These are phyloP conservation scores for Cataglyphis cursor DNA, from an alignment of 2,888 invertebrate species.

Conservation along the genomic window DNA sequence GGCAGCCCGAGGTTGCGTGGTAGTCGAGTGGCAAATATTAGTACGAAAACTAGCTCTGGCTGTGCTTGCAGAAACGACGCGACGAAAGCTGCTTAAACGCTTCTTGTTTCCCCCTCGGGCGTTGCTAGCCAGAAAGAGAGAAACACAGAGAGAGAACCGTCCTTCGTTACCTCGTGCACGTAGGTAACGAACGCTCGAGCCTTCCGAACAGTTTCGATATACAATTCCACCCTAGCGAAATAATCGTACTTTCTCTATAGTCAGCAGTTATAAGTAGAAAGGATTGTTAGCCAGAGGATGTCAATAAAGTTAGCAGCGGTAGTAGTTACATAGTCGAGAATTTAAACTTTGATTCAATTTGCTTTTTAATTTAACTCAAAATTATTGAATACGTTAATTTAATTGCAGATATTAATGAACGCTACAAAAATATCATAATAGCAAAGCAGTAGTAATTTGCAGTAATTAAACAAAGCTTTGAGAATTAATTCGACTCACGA, in stretches of 20 bases:
- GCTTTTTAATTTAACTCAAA: neutral
- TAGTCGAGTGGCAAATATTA: constrained; percentile 86
- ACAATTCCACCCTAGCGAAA: constrained; percentile 79
- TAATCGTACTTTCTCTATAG: constrained; percentile 72
- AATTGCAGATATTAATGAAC: neutral
- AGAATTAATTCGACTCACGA: neutral
- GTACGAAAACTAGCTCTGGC: constrained; percentile 84
- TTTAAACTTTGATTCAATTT: constrained; percentile 16
- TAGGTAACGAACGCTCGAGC: constrained; percentile 70
- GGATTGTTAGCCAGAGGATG: constrained; percentile 38
- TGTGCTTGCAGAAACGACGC: constrained; percentile 80
- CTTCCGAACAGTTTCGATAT: constrained; percentile 74
- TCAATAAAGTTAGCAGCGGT: constrained; percentile 9
- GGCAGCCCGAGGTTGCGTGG: constrained; percentile 68
- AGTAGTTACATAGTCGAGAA: neutral
- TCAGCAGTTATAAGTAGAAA: constrained; percentile 77
- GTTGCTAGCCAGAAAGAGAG: neutral
- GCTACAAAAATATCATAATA: neutral
- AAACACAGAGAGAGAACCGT: constrained; percentile 7
- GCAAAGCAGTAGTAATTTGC: neutral
- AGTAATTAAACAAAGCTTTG: constrained; percentile 8
- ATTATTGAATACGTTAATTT: neutral
- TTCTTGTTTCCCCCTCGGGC: constrained; percentile 65
- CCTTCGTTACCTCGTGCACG: constrained; percentile 64
- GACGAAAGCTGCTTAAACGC: constrained; percentile 86